Percentiles rank a stretch among this genome's conserved stretches.
phyloP scores from a whole-genome alignment of 2,797 vertebrate genomes.

The Pseudomugil tenellus region DNA sequence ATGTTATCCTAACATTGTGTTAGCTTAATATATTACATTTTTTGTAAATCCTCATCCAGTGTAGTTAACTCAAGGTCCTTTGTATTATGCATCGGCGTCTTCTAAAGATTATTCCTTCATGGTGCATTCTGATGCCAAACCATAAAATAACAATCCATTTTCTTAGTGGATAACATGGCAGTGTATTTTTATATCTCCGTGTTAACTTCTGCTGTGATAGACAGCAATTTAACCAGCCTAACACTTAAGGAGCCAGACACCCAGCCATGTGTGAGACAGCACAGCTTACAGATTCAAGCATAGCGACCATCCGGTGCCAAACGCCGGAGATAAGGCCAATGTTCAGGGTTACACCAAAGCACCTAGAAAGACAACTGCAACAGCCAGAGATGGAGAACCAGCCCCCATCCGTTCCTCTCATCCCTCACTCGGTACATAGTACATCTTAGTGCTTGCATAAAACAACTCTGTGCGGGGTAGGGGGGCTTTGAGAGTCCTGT shows the following conservation, averaged over 20 bases:
- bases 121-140: conserved; percentile 33
- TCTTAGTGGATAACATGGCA: conserved; percentile 13
- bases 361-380: conserved; percentile 55
- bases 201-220: conserved; percentile 3
- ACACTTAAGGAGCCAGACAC: conserved; percentile 37
- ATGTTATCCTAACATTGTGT: not conserved
- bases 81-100: conserved; percentile 43
- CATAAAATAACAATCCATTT: conserved; percentile 15
- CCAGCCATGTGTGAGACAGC: conserved; percentile 72
- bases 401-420: conserved; percentile 53
- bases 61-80: conserved; percentile 15
- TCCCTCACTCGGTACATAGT: conserved; percentile 49
- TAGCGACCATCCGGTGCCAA: conserved; percentile 57
- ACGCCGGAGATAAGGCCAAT: conserved; percentile 37
- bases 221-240: not conserved
- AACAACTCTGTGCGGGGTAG: conserved; percentile 61
- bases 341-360: conserved; percentile 38
- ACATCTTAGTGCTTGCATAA: conserved; percentile 36
- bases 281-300: conserved; percentile 30
- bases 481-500: conserved; percentile 35
- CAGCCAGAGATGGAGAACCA: conserved; percentile 56
- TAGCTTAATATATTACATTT: not conserved
- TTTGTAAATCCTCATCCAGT: not conserved
- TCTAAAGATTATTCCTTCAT: conserved; percentile 46
- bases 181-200: conserved; percentile 8